These are phyloP conservation scores for Rhabdornis inornatus DNA, from an alignment of 2,113 vertebrate species.

Conservation along the genomic window DNA sequence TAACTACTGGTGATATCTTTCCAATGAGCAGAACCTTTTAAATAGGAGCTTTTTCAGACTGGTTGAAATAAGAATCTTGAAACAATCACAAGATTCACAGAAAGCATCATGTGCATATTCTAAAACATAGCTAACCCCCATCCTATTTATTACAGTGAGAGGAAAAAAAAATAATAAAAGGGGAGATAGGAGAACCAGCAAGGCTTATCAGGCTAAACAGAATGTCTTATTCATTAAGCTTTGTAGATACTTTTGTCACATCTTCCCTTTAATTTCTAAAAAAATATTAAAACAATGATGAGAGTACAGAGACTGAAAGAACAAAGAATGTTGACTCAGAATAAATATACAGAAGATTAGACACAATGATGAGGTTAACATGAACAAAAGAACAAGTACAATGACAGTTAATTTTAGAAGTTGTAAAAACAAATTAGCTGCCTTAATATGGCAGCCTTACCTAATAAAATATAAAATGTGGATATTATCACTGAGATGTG, in stretches of 20 bases:
- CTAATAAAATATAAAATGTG: neutral
- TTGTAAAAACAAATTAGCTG: slow-evolving; percentile 18
- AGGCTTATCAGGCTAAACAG: neutral
- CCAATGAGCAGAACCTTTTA: neutral
- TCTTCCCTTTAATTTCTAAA: neutral
- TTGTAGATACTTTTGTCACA: neutral
- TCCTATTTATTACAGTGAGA: neutral
- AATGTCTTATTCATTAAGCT: neutral
- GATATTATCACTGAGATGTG: neutral
- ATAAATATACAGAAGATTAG: slow-evolving; percentile 24
- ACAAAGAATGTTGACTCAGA: slow-evolving; percentile 9
- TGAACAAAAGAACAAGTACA: neutral
- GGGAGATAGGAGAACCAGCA: neutral
- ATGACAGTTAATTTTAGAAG: slow-evolving; percentile 8
- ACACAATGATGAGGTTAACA: neutral
- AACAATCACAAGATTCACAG: neutral
- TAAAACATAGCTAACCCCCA: neutral
- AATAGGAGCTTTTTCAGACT: neutral
- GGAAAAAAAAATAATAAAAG: neutral
- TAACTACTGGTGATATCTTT: neutral
- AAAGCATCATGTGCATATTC: neutral
- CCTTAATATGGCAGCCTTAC: neutral
- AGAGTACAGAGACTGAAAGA: neutral
- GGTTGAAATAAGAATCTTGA: neutral
- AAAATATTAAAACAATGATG: neutral